A percentile compares a stretch with the other conserved stretches of the same genome.
Conservation (phyloP, 2,888 invertebrate genomes). For the Tricholauxania praeusta region DNA sequence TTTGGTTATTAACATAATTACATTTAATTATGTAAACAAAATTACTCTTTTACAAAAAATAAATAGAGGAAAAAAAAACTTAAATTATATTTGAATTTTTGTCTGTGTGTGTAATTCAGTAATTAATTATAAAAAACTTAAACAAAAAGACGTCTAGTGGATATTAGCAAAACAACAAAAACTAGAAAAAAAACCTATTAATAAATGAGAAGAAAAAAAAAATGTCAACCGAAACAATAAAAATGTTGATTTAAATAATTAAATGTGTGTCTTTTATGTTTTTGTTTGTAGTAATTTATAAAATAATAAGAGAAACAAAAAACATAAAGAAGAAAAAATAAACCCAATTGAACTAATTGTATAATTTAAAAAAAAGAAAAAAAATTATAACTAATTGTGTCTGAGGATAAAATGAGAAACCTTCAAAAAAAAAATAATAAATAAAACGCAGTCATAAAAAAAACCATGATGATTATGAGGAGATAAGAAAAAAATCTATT, state of each 20-base stretch:
- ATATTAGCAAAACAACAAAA: conserved; percentile 38
- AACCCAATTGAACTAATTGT: conserved; percentile 14
- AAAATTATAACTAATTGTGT: conserved; percentile 25
- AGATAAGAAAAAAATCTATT: conserved; percentile 36
- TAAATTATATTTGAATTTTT: conserved; percentile 47
- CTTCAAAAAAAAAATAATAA: conserved; percentile 8
- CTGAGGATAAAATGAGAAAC: conserved; percentile 11
- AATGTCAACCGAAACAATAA: background rate
- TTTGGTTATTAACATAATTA: too few relatives aligned
- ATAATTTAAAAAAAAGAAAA: conserved; percentile 26
- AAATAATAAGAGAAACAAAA: conserved; percentile 20
- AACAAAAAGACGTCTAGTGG: conserved; percentile 19
- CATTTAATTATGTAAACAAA: background rate
- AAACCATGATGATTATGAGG: conserved; percentile 19
- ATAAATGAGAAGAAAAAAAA: conserved; percentile 47
- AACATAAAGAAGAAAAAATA: conserved; percentile 15
- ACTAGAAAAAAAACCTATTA: conserved; percentile 31
- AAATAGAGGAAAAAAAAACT: conserved; percentile 3
- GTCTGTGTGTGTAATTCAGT: conserved; percentile 57
- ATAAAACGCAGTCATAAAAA: conserved; percentile 6
- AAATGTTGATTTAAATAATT: conserved; percentile 3
- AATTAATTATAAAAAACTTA: conserved; percentile 28
- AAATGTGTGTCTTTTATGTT: background rate
- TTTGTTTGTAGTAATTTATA: conserved; percentile 24
- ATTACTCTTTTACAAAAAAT: conserved; percentile 19